Evolutionary conservation across 2,888 invertebrate genomes (phyloP).

Genomic region (Leucoma salicis): DNA sequence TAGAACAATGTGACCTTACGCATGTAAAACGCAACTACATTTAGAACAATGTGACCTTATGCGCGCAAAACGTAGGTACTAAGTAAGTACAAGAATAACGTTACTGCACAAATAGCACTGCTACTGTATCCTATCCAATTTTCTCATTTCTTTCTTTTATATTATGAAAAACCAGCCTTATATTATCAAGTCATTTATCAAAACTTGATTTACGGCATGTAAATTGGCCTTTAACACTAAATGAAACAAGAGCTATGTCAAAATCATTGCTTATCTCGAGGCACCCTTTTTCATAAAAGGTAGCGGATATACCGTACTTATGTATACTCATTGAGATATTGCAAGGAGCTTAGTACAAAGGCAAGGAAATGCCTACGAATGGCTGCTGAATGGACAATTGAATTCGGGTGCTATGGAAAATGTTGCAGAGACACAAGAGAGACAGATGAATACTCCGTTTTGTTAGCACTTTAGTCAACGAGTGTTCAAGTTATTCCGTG

Average conservation of each 20-base stretch:
- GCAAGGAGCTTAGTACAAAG: slow-evolving; percentile 23
- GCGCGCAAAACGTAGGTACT: too few relatives aligned
- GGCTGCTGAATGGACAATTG: slow-evolving; percentile 38
- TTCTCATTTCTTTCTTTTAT: too few relatives aligned
- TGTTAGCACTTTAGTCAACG: slow-evolving; percentile 15
- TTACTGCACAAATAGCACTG: too few relatives aligned
- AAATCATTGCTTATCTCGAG: slow-evolving; percentile 10
- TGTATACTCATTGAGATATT: slow-evolving; percentile 33
- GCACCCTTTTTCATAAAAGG: slow-evolving; percentile 7
- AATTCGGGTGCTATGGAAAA: slow-evolving; percentile 33
- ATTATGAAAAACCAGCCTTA: too few relatives aligned
- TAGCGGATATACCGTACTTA: slow-evolving; percentile 18
- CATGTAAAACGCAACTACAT: too few relatives aligned
- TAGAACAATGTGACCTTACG: too few relatives aligned
- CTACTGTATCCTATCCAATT: too few relatives aligned
- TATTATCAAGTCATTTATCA: too few relatives aligned
- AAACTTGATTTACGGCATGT: too few relatives aligned
- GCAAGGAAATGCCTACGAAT: slow-evolving; percentile 32
- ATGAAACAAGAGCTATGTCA: background rate
- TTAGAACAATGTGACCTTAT: too few relatives aligned
- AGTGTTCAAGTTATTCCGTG: background rate
- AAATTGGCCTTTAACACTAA: background rate
- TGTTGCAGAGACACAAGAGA: slow-evolving; percentile 29
- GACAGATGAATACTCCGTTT: slow-evolving; percentile 30
- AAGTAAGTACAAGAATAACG: too few relatives aligned